Conservation (phyloP, 2,113 vertebrate genomes). For the Syngnathus typhle region DNA sequence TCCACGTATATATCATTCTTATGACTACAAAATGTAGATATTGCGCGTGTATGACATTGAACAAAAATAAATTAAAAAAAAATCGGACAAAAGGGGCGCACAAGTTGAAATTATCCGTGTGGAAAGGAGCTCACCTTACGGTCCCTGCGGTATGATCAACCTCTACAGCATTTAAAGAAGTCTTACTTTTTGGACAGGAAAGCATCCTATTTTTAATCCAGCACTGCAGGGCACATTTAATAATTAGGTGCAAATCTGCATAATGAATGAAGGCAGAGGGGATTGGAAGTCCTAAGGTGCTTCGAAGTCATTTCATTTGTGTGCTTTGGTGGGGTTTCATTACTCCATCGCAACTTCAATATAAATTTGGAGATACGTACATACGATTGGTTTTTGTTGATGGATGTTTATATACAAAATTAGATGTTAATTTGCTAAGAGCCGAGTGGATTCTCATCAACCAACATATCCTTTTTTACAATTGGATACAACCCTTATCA, state of each 20-base stretch:
- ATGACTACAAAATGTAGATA: not conserved
- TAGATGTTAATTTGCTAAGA: slow-evolving; percentile 57
- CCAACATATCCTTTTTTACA: slow-evolving; percentile 45
- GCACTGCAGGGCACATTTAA: slow-evolving; percentile 80
- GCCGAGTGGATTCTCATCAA: slow-evolving; percentile 68
- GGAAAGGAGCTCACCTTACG: slow-evolving; percentile 59
- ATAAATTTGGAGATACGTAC: not conserved
- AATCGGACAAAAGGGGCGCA: slow-evolving; percentile 19
- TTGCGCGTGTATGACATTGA: not conserved
- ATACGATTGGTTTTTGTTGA: slow-evolving; percentile 2
- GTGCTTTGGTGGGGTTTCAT: not conserved
- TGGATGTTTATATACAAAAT: slow-evolving; percentile 67
- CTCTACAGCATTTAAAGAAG: slow-evolving; percentile 52
- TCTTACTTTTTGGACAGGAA: slow-evolving; percentile 50
- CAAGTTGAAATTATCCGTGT: slow-evolving; percentile 67
- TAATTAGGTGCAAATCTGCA: slow-evolving; percentile 80
- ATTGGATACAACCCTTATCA: not conserved
- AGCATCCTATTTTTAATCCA: slow-evolving; percentile 78
- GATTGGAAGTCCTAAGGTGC: not conserved
- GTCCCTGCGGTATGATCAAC: slow-evolving; percentile 59
- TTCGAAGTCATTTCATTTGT: not conserved
- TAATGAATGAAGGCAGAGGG: slow-evolving; percentile 70
- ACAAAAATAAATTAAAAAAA: not conserved
- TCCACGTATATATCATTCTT: not conserved
- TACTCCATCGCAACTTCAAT: not conserved